These are phyloP conservation scores for Gallinago stenura DNA, from an alignment of 2,797 vertebrate genomes.

Conservation along the genomic window DNA sequence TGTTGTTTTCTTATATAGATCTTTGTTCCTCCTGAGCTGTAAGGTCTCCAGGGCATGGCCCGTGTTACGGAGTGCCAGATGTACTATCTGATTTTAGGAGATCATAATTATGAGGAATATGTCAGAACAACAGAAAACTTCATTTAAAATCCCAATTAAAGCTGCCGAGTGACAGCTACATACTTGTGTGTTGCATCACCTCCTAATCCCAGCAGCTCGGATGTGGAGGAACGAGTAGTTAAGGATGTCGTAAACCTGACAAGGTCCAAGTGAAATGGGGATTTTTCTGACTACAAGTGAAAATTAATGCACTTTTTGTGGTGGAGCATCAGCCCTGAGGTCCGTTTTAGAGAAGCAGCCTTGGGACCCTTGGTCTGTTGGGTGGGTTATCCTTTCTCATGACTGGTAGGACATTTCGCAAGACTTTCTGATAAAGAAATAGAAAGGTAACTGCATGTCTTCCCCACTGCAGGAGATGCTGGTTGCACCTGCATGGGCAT, in stretches of 20 bases:
- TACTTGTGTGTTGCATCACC: background rate
- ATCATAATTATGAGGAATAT: conserved; percentile 27
- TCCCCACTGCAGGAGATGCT: background rate
- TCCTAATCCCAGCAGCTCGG: background rate
- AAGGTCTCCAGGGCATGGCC: conserved; percentile 27
- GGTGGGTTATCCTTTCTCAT: background rate
- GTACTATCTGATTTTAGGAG: conserved; percentile 34
- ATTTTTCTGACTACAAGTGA: background rate
- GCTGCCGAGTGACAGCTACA: conserved; percentile 19
- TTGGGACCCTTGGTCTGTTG: rapidly evolving
- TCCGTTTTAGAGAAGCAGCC: background rate
- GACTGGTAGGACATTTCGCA: background rate
- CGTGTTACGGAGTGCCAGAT: background rate
- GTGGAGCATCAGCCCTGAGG: background rate
- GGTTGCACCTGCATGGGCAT: background rate
- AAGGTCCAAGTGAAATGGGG: background rate
- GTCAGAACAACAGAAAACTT: conserved; percentile 52
- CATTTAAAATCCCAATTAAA: conserved; percentile 53
- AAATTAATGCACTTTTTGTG: background rate
- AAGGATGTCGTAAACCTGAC: background rate
- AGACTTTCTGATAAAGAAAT: background rate
- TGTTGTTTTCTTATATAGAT: conserved; percentile 23
- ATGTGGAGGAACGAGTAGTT: background rate
- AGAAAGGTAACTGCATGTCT: rapidly evolving
- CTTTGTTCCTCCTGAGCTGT: conserved; percentile 6